Evolutionary conservation across 2,797 vertebrate genomes (phyloP).

Genomic region (Pangasius mekongensis): DNA sequence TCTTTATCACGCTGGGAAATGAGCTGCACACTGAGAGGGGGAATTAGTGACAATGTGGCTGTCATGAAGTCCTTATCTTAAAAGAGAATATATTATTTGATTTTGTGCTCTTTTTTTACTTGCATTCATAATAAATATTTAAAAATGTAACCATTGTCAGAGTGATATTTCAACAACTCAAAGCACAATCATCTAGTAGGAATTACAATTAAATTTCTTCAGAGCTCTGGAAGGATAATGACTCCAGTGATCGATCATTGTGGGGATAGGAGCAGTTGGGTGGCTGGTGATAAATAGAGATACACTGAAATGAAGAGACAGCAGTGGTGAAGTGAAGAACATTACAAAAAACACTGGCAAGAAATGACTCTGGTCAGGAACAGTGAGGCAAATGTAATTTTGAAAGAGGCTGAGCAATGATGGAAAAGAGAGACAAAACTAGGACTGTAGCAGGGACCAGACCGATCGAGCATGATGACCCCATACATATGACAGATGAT

Average conservation of each 20-base stretch:
- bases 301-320: not conserved
- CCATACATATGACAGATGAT: constrained; percentile 30
- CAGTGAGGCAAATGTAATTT: constrained; percentile 28
- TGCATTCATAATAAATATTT: not conserved
- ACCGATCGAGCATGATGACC: constrained; percentile 25
- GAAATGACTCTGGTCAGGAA: constrained; percentile 3
- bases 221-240: not conserved
- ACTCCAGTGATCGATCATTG: not conserved
- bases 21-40: not conserved
- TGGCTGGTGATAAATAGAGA: not conserved
- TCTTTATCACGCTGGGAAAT: not conserved
- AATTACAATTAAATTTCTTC: not conserved
- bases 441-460: constrained; percentile 9
- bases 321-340: not conserved
- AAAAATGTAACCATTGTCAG: not conserved
- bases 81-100: not conserved
- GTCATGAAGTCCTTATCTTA: not conserved
- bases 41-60: not conserved
- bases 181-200: not conserved
- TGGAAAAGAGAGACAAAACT: constrained; percentile 26
- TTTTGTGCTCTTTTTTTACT: not conserved
- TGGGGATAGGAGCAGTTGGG: not conserved
- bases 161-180: not conserved
- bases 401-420: constrained; percentile 16
- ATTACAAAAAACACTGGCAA: constrained; percentile 8